phyloP scores from a whole-genome alignment of 2,888 invertebrate genomes.

The Catocala nupta region DNA sequence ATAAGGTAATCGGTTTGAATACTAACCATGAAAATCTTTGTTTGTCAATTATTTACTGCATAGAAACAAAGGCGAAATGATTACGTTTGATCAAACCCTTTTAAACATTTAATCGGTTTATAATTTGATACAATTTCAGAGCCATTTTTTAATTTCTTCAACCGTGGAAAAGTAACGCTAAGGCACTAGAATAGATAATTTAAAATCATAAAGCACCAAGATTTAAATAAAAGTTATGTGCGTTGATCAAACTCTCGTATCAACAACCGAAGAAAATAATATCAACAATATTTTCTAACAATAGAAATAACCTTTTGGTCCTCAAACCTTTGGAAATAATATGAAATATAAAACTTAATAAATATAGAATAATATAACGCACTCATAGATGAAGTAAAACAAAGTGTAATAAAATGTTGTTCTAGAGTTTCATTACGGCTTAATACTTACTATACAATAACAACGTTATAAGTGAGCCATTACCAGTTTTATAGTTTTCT shows the following conservation, averaged over 20 bases:
- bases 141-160: neutral
- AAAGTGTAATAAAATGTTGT: conserved; percentile 14
- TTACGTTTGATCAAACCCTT: too few species aligned
- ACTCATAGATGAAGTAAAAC: conserved; percentile 27
- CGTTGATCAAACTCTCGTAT: too few species aligned
- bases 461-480: conserved; percentile 6
- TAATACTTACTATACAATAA: conserved; percentile 13
- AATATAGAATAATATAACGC: conserved; percentile 14
- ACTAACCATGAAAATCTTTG: neutral
- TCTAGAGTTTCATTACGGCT: conserved; percentile 2
- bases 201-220: conserved; percentile 25
- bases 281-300: conserved; percentile 32
- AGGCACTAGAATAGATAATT: conserved; percentile 59
- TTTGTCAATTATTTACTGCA: too few species aligned
- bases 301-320: conserved; percentile 43
- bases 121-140: too few species aligned
- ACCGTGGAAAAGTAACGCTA: conserved; percentile 42
- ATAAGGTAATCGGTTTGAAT: too few species aligned
- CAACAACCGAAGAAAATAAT: conserved; percentile 4
- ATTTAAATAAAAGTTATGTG: too few species aligned
- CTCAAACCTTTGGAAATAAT: conserved; percentile 49
- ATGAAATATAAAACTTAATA: neutral
- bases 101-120: too few species aligned
- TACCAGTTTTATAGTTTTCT: conserved; percentile 8
- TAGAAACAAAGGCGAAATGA: too few species aligned